phyloP scores from a whole-genome alignment of 2,797 vertebrate species.

The Oreonectes daqikongensis region DNA sequence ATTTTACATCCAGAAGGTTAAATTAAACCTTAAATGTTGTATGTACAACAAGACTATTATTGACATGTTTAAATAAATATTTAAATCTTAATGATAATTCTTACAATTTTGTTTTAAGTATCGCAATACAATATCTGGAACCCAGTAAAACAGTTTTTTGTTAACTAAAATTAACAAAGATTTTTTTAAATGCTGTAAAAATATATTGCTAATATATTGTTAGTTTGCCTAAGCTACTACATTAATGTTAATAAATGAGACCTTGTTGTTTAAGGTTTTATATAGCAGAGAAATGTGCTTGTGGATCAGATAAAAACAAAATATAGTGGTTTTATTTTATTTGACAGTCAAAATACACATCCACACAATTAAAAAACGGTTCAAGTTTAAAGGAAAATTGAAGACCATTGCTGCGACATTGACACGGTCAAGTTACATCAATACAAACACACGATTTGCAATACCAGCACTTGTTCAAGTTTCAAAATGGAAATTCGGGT shows the following conservation, averaged over 20 bases:
- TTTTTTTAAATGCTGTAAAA: too few species aligned
- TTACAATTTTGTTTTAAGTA: too few species aligned
- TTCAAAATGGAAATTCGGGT: slow-evolving; percentile 34
- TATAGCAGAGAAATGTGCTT: neutral
- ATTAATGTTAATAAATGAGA: too few species aligned
- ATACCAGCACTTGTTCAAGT: slow-evolving; percentile 46
- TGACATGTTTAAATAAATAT: too few species aligned
- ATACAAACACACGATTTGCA: slow-evolving; percentile 28
- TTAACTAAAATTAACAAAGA: too few species aligned
- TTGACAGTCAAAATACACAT: slow-evolving; percentile 49
- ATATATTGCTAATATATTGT: too few species aligned
- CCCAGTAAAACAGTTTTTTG: too few species aligned
- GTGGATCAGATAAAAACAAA: slow-evolving; percentile 30
- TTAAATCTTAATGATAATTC: too few species aligned
- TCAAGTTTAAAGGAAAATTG: slow-evolving; percentile 39
- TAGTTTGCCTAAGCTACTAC: too few species aligned
- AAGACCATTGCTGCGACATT: slow-evolving; percentile 12
- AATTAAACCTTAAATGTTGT: neutral
- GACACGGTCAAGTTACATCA: slow-evolving; percentile 16
- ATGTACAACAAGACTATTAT: neutral
- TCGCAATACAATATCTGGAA: too few species aligned
- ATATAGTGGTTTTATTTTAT: slow-evolving; percentile 51
- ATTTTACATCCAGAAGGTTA: neutral
- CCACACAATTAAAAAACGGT: slow-evolving; percentile 50
- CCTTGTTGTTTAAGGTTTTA: too few species aligned